Base-by-base conservation (phyloP, 2,797 vertebrate genomes). In the Merluccius polli region DNA sequence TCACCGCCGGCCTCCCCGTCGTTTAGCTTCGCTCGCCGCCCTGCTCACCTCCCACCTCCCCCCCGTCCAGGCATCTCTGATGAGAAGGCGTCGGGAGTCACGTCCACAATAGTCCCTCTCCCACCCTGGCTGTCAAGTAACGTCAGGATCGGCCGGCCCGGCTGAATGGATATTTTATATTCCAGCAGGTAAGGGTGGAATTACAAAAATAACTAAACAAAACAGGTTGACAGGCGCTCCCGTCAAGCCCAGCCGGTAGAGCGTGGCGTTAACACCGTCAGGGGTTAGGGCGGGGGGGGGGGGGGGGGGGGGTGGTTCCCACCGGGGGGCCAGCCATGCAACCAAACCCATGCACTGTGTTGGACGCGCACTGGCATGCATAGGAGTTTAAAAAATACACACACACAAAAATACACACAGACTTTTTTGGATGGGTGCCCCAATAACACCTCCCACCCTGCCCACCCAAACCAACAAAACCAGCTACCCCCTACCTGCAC, bases 21-120 rank as follows among this genome's bases (percentile, higher is more conserved):
- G n/a, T n/a, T n/a, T n/a, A n/a, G n/a, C n/a, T n/a, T n/a, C n/a
- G n/a, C n/a, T n/a, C 74, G 78, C 13, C 63, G 83, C 79, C 79
- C 79, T 88, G 80, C 84, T 77, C 86, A 78, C 72, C 81, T 81
- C 89, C 79, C 21, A 52, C 35, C 29, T 12, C 65, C 29, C 84
- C 88, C 87, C 89, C 80, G 79, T 92, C 79, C 80, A 82, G 70
- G 82, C 83, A 84, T 90, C 83, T 74, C 69, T 87, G 90, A 91
- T 86, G 80, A 91, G 86, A 87, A 27, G 74, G 76, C 71, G 78
- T 84, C n/a, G 83, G 83, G 48, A 94, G 90, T 84, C 88, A 92
- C 84, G 82, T 83, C 79, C 77, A 84, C 89, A 90, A 80, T 85
- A 89, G 86, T 33, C 76, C 73, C 70, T 10, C 48, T 90, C 86